Evolutionary conservation across 1,140 invertebrate species (phyloP).

Genomic region (Frieseomelitta varia): DNA sequence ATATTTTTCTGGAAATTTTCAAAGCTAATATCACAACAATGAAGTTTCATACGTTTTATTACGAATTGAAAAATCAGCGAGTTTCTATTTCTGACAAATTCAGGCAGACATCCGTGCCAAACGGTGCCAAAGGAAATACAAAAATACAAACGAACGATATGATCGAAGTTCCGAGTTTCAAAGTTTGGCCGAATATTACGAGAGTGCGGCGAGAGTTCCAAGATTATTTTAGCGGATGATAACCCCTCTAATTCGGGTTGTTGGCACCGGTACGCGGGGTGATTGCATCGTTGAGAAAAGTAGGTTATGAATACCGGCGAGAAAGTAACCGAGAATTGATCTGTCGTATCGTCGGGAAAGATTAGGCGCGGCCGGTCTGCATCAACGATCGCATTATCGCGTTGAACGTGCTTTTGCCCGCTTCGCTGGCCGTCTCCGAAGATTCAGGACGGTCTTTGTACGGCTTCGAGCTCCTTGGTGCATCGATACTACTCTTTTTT

Average conservation of each 20-base stretch:
- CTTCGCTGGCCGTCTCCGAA: slow-evolving; percentile 1
- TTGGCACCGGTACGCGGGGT: slow-evolving; percentile 51
- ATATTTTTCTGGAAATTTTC: too few relatives aligned
- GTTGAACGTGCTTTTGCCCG: neutral
- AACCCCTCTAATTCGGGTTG: slow-evolving; percentile 59
- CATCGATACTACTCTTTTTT: neutral
- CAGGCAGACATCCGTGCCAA: too few relatives aligned
- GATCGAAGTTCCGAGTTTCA: neutral
- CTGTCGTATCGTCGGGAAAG: slow-evolving; percentile 42
- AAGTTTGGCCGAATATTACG: neutral
- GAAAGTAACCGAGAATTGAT: slow-evolving; percentile 63
- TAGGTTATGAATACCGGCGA: slow-evolving; percentile 66
- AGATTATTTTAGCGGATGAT: slow-evolving; percentile 46
- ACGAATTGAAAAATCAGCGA: too few relatives aligned
- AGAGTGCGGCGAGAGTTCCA: neutral
- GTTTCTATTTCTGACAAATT: too few relatives aligned
- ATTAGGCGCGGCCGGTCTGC: slow-evolving; percentile 56
- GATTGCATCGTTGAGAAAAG: slow-evolving; percentile 56
- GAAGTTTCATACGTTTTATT: too few relatives aligned
- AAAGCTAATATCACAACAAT: too few relatives aligned
- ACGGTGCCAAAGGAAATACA: neutral
- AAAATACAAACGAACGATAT: neutral
- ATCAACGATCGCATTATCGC: slow-evolving; percentile 24
- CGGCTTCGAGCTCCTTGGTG: slow-evolving; percentile 19
- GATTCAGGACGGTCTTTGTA: slow-evolving; percentile 28